Percentiles rank a stretch among this genome's conserved stretches.
Conservation (phyloP, 35 echinoderm and acorn worm species). For the Apostichopus japonicus region DNA sequence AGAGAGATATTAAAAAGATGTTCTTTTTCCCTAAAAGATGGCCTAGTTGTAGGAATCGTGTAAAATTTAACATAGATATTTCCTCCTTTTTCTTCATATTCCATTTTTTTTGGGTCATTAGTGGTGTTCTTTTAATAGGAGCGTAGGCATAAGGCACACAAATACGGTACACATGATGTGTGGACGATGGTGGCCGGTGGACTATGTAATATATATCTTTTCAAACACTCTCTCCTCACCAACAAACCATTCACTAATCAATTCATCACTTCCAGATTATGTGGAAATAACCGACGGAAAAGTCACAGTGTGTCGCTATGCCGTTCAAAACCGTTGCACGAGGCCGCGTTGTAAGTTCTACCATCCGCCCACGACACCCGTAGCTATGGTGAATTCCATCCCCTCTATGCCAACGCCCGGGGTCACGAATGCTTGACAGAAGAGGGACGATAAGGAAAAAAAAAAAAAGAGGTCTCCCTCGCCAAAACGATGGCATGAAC, state of each 20-base stretch:
- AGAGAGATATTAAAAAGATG: no score
- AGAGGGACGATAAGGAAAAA: background rate
- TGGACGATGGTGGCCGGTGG: no score
- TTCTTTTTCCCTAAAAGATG: no score
- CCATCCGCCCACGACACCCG: constrained; percentile 82
- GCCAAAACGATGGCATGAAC: background rate
- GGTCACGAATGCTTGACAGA: constrained; percentile 64
- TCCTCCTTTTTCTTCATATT: no score
- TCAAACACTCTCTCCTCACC: background rate
- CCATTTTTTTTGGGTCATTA: no score
- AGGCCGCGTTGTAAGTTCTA: constrained; percentile 99
- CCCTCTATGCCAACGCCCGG: constrained; percentile 72
- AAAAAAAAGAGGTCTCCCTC: background rate
- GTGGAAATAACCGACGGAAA: constrained; percentile 99
- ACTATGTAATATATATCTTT: no score
- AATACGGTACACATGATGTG: no score
- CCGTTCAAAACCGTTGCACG: constrained; percentile 95
- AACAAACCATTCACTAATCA: constrained; percentile 25
- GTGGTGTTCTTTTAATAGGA: no score
- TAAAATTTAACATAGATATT: no score
- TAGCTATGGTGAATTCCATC: constrained; percentile 78
- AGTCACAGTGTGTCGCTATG: constrained; percentile 99
- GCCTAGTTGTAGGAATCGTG: no score
- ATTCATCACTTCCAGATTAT: constrained; percentile 83
- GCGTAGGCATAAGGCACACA: no score